Evolutionary conservation across 2,888 invertebrate species (phyloP).

Genomic region (Mesorhabditis belari): DNA sequence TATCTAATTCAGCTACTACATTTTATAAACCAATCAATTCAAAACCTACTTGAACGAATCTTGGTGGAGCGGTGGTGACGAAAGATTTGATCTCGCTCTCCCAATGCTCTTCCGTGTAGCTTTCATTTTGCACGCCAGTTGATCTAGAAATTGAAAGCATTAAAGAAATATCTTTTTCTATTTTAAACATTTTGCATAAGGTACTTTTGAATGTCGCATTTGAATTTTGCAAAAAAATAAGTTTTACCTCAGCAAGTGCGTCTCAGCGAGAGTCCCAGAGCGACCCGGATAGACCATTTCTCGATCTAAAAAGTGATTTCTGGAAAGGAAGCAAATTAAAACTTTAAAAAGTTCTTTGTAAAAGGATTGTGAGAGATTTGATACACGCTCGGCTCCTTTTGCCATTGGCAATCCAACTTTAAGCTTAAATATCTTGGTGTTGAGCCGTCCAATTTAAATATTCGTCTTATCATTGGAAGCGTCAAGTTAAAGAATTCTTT

Average conservation of each 20-base stretch:
- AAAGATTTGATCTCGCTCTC: constrained; percentile 50
- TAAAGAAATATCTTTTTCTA: too few species aligned
- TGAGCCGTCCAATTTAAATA: too few species aligned
- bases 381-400: too few species aligned
- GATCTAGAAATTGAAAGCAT: constrained; percentile 30
- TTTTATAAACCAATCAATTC: background rate
- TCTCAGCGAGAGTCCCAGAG: constrained; percentile 33
- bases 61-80: constrained; percentile 48
- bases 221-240: background rate
- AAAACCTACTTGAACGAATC: constrained; percentile 37
- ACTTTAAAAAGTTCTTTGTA: too few species aligned
- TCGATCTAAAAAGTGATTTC: constrained; percentile 30
- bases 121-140: constrained; percentile 30
- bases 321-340: too few species aligned
- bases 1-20: background rate
- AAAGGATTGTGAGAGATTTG: too few species aligned
- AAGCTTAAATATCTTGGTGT: too few species aligned
- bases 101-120: constrained; percentile 49
- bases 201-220: too few species aligned
- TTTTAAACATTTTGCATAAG: too few species aligned
- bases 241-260: constrained; percentile 7
- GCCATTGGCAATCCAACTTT: too few species aligned
- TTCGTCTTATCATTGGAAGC: too few species aligned
- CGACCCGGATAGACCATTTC: constrained; percentile 36
- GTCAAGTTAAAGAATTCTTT: too few species aligned